phyloP scores from a whole-genome alignment of 2,888 invertebrate species.

The Cephus nigrinus region DNA sequence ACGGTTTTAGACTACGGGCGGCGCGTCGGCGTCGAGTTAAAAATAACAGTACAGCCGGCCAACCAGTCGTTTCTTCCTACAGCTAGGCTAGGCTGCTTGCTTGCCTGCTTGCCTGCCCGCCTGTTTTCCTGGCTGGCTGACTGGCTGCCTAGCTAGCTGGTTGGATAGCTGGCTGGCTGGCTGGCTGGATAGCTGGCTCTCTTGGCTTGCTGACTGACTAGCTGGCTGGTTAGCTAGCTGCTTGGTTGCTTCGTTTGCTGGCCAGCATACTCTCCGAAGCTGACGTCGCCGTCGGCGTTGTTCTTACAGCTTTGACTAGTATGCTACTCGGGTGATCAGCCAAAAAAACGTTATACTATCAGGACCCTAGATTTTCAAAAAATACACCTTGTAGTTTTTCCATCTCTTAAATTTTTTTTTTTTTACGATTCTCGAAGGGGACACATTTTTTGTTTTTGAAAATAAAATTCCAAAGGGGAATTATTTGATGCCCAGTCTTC shows the following conservation, averaged over 20 bases:
- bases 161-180: background rate
- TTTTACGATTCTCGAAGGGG: background rate
- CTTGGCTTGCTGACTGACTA: background rate
- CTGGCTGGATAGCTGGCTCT: background rate
- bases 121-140: background rate
- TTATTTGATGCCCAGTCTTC: background rate
- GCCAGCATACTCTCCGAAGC: background rate
- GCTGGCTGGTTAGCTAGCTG: background rate
- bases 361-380: background rate
- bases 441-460: background rate
- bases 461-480: background rate
- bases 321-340: background rate
- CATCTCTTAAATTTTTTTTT: background rate
- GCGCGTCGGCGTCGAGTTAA: slow-evolving; percentile 65
- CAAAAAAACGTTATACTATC: background rate
- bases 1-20: slow-evolving; percentile 64
- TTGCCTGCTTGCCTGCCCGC: slow-evolving; percentile 3
- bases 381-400: background rate
- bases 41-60: slow-evolving; percentile 63
- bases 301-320: background rate
- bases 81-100: slow-evolving; percentile 10
- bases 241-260: background rate
- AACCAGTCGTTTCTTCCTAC: slow-evolving; percentile 43
- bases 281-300: background rate
- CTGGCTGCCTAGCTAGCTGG: background rate